Percentiles rank a stretch among this genome's conserved stretches.
phyloP scores from a whole-genome alignment of 1,140 invertebrate species.

The Eufriesea mexicana region DNA sequence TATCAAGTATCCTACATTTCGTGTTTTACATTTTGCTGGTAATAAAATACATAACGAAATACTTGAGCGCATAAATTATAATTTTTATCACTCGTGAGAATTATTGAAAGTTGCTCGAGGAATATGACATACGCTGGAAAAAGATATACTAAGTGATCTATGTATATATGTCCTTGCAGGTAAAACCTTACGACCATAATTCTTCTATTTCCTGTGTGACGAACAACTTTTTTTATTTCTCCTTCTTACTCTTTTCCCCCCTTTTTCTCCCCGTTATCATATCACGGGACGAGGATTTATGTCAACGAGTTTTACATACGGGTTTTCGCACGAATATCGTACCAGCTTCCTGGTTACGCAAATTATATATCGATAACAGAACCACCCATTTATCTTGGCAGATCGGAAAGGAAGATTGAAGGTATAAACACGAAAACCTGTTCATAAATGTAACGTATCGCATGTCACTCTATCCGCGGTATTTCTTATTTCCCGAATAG shows the following conservation, averaged over 20 bases:
- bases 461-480: background rate
- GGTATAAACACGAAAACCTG: conserved; percentile 7
- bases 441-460: background rate
- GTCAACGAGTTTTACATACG: background rate
- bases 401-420: background rate
- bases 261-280: too few species aligned
- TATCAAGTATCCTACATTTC: too few species aligned
- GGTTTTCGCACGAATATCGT: conserved; percentile 2
- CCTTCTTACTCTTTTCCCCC: background rate
- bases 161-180: background rate
- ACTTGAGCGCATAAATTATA: too few species aligned
- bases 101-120: too few species aligned
- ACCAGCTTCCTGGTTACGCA: conserved; percentile 24
- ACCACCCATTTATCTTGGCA: conserved; percentile 3
- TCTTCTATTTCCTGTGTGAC: background rate
- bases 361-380: conserved; percentile 29
- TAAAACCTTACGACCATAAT: background rate
- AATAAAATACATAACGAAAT: too few species aligned
- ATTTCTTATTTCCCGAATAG: background rate
- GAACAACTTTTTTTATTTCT: background rate
- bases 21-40: too few species aligned
- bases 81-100: too few species aligned
- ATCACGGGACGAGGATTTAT: background rate
- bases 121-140: too few species aligned
- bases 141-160: background rate